Conservation (phyloP, 1,140 invertebrate species). For the Rhysida immarginata region DNA sequence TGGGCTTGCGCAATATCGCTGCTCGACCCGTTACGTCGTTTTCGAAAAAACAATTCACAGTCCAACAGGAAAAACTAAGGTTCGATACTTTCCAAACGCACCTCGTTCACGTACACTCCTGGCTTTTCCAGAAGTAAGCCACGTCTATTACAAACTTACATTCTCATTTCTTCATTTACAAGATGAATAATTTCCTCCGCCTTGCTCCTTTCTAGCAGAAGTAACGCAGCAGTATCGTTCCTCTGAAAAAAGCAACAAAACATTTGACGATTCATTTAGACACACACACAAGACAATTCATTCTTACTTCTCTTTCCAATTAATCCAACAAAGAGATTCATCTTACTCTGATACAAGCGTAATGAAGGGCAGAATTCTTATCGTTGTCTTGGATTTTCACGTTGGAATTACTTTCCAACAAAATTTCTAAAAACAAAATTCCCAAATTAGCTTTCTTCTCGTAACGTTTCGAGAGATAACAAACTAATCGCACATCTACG, state of each 20-base stretch:
- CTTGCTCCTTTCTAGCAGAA: slow-evolving; percentile 38
- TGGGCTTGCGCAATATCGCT: too few species aligned
- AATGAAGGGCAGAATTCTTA: slow-evolving; percentile 42
- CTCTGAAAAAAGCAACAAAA: slow-evolving; percentile 8
- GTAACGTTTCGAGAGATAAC: neutral
- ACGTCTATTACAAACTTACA: too few species aligned
- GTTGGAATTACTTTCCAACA: slow-evolving; percentile 38
- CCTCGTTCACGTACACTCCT: too few species aligned
- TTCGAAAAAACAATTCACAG: too few species aligned
- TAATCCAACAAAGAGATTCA: neutral
- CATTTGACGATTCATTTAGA: neutral
- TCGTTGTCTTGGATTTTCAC: slow-evolving; percentile 35
- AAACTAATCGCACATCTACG: neutral
- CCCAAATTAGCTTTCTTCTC: neutral
- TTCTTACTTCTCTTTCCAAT: too few species aligned
- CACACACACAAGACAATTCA: neutral
- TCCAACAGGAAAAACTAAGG: too few species aligned
- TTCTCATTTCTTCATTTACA: slow-evolving; percentile 39
- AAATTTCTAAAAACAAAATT: slow-evolving; percentile 28
- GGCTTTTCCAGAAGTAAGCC: too few species aligned
- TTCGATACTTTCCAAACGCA: too few species aligned
- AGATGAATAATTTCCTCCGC: slow-evolving; percentile 36
- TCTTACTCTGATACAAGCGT: slow-evolving; percentile 36
- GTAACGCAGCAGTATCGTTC: slow-evolving; percentile 37
- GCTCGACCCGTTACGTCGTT: too few species aligned